Evolutionary conservation across 1,140 invertebrate species (phyloP), one percentile per base, ranked within the genome.

Genomic region (Aethina tumida): DNA sequence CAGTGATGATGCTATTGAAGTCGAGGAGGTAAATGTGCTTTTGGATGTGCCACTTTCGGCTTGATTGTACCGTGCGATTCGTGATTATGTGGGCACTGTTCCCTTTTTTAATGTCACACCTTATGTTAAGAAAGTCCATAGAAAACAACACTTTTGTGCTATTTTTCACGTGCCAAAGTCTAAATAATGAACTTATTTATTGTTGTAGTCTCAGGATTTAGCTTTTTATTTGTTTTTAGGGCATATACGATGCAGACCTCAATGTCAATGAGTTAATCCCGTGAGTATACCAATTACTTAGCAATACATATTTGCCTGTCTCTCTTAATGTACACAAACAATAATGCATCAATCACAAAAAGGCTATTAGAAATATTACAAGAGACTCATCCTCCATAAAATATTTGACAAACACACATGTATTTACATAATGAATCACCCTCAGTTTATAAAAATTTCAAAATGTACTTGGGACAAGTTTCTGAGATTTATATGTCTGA

Each of bases 1-100:
- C 51, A 84, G 83, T 26, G 82, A 87, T 54, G 86, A 91, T 63
- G 81, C 78, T 53, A 82, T 89, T 59, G 84, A 88, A 59, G 68
- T 81, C 47, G 81, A 81, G 62, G 82, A 84, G 74, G 81, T 83
- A 73, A 72, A 42, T 28, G 40, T 17, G 35, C 10, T 18, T 27
- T 35, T 39, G 30, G 14, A 13, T 29, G 5, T 6, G 8, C 5
- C 12, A 29, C 14, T 29, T 7, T 29, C 12, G 12, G 5, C 5
- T 7, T 29, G 14, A 19, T 33, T 14, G 10, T 9, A 29, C 13
- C 1, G 30, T 4, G n/a, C 29, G 29, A 31, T 10, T 4, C 1
- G 14, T 17, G 3, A n/a, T 9, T 13, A 14, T 2, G 6, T 10
- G n/a, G n/a, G 8, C 29, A 12, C 5, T 35, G 13, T 5, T 15